Evolutionary conservation across 2,888 invertebrate genomes (phyloP).

Genomic region (Diachrysia chrysitis): DNA sequence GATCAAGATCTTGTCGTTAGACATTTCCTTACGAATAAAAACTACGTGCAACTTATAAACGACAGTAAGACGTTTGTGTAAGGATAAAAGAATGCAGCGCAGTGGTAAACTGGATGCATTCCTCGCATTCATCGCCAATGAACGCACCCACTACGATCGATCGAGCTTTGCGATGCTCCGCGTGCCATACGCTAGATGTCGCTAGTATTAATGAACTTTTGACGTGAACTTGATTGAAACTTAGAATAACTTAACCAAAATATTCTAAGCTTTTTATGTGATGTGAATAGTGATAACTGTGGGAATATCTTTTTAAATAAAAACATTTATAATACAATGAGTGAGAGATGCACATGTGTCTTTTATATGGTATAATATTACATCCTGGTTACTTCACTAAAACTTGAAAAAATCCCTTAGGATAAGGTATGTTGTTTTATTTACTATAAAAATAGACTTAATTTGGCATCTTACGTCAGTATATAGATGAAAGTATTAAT

Average conservation of each 20-base stretch:
- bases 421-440: slow-evolving; percentile 67
- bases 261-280: slow-evolving; percentile 83
- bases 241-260: slow-evolving; percentile 87
- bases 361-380: slow-evolving; percentile 61
- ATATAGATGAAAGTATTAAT: not conserved
- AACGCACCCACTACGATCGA: slow-evolving; percentile 77
- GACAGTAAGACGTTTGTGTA: slow-evolving; percentile 57
- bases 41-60: slow-evolving; percentile 70
- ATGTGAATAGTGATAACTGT: slow-evolving; percentile 80
- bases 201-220: slow-evolving; percentile 83
- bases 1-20: slow-evolving; percentile 75
- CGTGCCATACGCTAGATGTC: slow-evolving; percentile 83
- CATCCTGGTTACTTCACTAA: slow-evolving; percentile 62
- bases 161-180: slow-evolving; percentile 78
- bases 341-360: slow-evolving; percentile 70
- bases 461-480: slow-evolving; percentile 24
- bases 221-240: slow-evolving; percentile 88
- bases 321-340: slow-evolving; percentile 74
- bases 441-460: slow-evolving; percentile 41
- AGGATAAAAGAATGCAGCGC: slow-evolving; percentile 52
- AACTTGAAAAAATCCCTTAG: slow-evolving; percentile 58
- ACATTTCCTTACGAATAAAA: slow-evolving; percentile 74
- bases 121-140: slow-evolving; percentile 64
- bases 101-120: slow-evolving; percentile 72
- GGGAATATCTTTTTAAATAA: slow-evolving; percentile 71